A percentile compares a stretch with the other conserved stretches of the same genome.
Evolutionary conservation across 2,113 vertebrate species (phyloP).

Genomic region (Ptilonorhynchus violaceus): DNA sequence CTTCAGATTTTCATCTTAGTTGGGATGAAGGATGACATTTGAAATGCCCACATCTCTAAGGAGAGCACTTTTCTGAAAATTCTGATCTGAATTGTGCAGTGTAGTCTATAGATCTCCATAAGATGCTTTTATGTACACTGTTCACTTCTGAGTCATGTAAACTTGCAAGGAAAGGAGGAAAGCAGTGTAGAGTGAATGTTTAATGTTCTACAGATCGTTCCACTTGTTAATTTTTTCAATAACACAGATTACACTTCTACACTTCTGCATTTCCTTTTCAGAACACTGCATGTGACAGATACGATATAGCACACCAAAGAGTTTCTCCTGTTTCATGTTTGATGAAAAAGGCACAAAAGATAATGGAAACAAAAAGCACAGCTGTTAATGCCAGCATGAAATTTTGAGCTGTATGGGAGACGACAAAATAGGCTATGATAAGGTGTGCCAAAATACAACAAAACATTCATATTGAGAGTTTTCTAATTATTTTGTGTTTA

Average conservation of each 20-base stretch:
- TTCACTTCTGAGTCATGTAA: background rate
- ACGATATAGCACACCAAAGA: background rate
- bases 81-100: background rate
- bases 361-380: background rate
- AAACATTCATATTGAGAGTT: background rate
- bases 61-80: background rate
- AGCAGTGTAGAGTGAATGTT: background rate
- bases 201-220: background rate
- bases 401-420: background rate
- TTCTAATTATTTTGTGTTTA: slow-evolving; percentile 41
- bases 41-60: background rate
- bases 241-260: background rate
- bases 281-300: background rate
- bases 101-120: background rate
- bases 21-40: background rate
- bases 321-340: background rate
- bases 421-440: background rate
- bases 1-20: background rate
- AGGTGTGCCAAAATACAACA: slow-evolving; percentile 2
- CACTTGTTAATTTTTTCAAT: background rate
- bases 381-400: background rate
- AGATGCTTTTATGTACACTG: background rate
- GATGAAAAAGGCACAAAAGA: background rate
- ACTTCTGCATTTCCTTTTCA: background rate
- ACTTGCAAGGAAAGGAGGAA: background rate